Conservation (phyloP, 1,140 invertebrate genomes). For the Sinella curviseta region DNA sequence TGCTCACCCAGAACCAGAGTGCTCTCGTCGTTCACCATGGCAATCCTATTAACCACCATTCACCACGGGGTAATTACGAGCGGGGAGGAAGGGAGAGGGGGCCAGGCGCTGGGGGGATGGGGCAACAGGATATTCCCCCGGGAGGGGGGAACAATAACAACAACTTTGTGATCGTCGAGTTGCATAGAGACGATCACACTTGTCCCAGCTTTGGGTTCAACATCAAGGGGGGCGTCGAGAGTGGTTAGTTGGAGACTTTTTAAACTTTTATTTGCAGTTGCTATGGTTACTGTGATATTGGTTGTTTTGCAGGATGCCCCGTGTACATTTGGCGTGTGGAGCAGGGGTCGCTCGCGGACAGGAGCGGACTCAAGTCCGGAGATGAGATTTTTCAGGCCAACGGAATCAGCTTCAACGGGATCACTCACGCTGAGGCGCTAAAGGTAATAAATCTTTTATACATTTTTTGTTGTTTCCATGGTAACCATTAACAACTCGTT, state of each 20-base stretch:
- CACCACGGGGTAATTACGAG: too few species aligned
- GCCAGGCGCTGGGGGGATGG: too few species aligned
- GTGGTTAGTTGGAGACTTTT: slow-evolving; percentile 36
- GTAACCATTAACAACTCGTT: background rate
- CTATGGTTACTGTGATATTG: background rate
- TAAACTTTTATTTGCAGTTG: background rate
- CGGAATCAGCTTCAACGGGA: slow-evolving; percentile 80
- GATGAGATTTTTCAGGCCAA: slow-evolving; percentile 88
- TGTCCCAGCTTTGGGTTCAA: slow-evolving; percentile 45
- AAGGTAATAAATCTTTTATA: slow-evolving; percentile 65
- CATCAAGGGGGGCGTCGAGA: slow-evolving; percentile 47
- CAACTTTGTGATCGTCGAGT: background rate
- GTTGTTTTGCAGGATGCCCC: slow-evolving; percentile 40
- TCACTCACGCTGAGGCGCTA: slow-evolving; percentile 82
- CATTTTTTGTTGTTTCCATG: background rate
- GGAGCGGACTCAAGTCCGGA: slow-evolving; percentile 77
- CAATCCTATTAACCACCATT: too few species aligned
- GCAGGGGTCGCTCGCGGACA: slow-evolving; percentile 80
- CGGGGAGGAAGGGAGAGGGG: too few species aligned
- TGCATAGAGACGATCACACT: background rate
- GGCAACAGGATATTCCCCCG: too few species aligned
- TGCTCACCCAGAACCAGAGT: too few species aligned
- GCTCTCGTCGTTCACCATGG: too few species aligned
- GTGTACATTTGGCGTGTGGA: slow-evolving; percentile 56
- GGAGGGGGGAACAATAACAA: background rate